phyloP scores from a whole-genome alignment of 2,797 vertebrate species.

The Vultur gryphus region DNA sequence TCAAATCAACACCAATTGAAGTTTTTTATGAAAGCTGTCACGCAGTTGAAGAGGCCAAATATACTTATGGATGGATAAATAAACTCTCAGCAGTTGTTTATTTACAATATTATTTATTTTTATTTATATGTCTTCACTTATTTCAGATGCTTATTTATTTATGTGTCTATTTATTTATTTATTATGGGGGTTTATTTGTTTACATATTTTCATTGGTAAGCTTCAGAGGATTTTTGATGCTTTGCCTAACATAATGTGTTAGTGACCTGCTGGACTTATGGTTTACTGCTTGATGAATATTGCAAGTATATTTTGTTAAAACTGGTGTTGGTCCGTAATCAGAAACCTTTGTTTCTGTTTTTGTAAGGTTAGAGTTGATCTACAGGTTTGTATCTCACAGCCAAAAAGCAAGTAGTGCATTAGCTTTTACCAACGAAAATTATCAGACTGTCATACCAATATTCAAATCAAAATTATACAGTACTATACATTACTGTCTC shows the following conservation, averaged over 20 bases:
- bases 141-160: neutral
- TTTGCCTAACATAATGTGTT: neutral
- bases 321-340: neutral
- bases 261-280: neutral
- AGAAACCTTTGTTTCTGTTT: neutral
- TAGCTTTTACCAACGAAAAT: neutral
- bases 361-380: neutral
- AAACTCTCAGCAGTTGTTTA: neutral
- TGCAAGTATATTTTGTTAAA: neutral
- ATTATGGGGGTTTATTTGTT: neutral
- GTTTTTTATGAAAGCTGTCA: neutral
- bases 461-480: neutral
- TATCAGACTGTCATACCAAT: neutral
- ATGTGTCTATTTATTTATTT: neutral
- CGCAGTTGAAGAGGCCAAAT: neutral
- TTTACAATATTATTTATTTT: neutral
- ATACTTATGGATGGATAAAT: neutral
- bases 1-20: neutral
- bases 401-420: neutral
- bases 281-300: neutral
- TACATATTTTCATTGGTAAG: neutral
- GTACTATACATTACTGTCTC: neutral
- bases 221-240: neutral
- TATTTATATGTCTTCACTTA: neutral
- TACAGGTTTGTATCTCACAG: neutral